Evolutionary conservation across 2,797 vertebrate species (phyloP).

Genomic region (Pangasius djambal): DNA sequence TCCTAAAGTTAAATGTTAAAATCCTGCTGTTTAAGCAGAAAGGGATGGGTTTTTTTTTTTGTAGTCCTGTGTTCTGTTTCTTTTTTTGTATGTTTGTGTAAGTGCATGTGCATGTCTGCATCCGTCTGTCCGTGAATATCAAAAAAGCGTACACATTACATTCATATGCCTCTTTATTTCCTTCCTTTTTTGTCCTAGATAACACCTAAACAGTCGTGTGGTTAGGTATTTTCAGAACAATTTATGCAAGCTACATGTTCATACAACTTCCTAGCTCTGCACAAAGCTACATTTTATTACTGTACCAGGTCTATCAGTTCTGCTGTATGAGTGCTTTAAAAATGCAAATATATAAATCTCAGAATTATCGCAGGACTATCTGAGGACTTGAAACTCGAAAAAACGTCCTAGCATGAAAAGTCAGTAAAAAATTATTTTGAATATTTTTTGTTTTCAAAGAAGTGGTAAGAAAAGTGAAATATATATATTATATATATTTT

Average conservation of each 20-base stretch:
- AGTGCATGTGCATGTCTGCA: neutral
- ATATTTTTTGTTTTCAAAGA: neutral
- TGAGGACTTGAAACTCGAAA: neutral
- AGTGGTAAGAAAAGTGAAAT: neutral
- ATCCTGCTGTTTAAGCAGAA: neutral
- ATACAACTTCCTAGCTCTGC: neutral
- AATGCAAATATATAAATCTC: neutral
- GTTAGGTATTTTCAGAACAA: neutral
- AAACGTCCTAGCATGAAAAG: neutral
- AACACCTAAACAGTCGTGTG: neutral
- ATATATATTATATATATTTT: neutral
- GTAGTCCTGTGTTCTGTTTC: neutral
- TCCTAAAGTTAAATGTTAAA: neutral
- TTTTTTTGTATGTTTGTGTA: neutral
- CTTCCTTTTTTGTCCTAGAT: neutral
- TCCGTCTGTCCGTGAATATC: neutral
- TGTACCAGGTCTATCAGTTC: neutral
- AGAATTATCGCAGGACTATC: neutral
- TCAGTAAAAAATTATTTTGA: neutral
- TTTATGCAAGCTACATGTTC: neutral
- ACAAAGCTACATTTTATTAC: neutral
- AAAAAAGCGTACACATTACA: neutral
- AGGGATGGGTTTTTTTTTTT: neutral
- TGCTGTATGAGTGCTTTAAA: neutral
- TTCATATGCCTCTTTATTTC: neutral